phyloP scores from a whole-genome alignment of 1,140 invertebrate species.

The Telenomus remus region DNA sequence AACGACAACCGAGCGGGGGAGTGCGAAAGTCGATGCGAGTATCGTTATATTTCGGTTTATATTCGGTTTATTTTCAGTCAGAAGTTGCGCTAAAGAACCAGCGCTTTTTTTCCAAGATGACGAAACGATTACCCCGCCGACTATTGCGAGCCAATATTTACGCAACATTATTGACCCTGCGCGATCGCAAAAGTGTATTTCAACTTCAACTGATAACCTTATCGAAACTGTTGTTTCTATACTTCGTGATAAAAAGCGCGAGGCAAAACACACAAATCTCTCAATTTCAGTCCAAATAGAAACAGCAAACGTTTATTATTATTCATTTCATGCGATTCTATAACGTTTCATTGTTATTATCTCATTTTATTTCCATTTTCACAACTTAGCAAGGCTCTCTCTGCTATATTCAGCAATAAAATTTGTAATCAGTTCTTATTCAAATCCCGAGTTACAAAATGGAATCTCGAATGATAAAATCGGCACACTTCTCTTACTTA shows the following conservation, averaged over 20 bases:
- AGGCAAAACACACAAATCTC: neutral
- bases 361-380: neutral
- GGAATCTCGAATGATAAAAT: conserved; percentile 11
- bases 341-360: neutral
- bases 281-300: neutral
- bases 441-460: conserved; percentile 3
- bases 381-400: neutral
- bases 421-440: neutral
- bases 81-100: conserved; percentile 29
- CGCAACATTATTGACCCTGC: conserved; percentile 14
- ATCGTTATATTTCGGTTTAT: conserved; percentile 57
- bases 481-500: conserved; percentile 20
- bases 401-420: neutral
- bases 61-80: conserved; percentile 54
- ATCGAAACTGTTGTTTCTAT: neutral
- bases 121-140: conserved; percentile 47
- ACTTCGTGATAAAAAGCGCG: neutral
- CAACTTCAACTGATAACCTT: neutral
- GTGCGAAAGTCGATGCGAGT: conserved; percentile 57
- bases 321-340: neutral
- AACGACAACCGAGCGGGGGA: conserved; percentile 37
- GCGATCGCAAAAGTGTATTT: conserved; percentile 5
- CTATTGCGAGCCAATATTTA: conserved; percentile 34
- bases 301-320: neutral
- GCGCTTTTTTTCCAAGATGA: conserved; percentile 35